Percentiles rank a stretch among this genome's conserved stretches.
Evolutionary conservation across 2,888 invertebrate species (phyloP).

Genomic region (Cenopis cana): DNA sequence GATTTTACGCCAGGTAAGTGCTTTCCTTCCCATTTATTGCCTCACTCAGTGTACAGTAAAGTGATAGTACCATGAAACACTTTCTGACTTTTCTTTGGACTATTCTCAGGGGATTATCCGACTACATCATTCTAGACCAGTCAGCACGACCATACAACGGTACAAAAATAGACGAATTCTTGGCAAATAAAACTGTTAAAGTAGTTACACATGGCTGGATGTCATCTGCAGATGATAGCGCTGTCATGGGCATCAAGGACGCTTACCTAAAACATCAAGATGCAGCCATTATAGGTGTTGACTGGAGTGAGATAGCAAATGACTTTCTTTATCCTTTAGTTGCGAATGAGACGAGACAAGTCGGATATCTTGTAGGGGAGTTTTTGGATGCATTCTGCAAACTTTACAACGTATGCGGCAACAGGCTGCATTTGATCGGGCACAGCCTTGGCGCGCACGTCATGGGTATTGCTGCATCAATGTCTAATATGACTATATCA

Average conservation of each 20-base stretch:
- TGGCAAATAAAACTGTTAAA: conserved; percentile 64
- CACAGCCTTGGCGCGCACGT: conserved; percentile 71
- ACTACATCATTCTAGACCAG: conserved; percentile 56
- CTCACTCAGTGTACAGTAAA: not conserved
- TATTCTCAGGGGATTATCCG: conserved; percentile 53
- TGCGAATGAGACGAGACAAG: conserved; percentile 58
- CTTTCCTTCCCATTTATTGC: not conserved
- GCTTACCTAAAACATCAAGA: conserved; percentile 68
- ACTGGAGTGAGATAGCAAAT: conserved; percentile 66
- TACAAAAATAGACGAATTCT: conserved; percentile 43
- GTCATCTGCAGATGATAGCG: conserved; percentile 67
- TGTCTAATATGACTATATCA: conserved; percentile 51
- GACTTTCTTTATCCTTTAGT: conserved; percentile 62
- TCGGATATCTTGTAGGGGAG: conserved; percentile 56
- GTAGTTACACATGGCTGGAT: conserved; percentile 82
- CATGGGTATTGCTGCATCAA: conserved; percentile 64
- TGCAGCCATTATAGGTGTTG: conserved; percentile 73
- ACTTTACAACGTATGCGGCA: conserved; percentile 56
- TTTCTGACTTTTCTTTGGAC: not conserved
- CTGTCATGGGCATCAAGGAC: conserved; percentile 68
- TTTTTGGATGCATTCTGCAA: conserved; percentile 56
- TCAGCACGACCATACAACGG: conserved; percentile 48
- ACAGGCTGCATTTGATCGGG: conserved; percentile 64
- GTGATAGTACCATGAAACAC: not conserved
- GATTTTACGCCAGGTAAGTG: conserved; percentile 68